Evolutionary conservation across 1,140 invertebrate species (phyloP).

Genomic region (Aleiodes sp.): DNA sequence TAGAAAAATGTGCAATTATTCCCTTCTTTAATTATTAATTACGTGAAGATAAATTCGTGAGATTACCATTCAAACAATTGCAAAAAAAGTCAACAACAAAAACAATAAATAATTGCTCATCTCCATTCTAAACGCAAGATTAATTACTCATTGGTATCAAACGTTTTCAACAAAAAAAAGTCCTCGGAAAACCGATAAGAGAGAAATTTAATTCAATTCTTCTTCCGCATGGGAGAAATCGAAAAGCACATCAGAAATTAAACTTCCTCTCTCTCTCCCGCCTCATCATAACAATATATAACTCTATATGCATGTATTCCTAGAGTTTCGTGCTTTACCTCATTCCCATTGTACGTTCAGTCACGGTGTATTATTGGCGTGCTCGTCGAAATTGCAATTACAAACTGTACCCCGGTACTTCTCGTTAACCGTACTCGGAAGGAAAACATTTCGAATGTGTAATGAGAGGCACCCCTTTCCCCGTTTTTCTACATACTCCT

Average conservation of each 20-base stretch:
- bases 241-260: background rate
- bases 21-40: no score
- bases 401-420: slow-evolving; percentile 24
- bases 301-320: slow-evolving; percentile 1
- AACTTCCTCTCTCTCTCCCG: background rate
- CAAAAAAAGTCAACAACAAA: no score
- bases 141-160: no score
- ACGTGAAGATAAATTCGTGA: no score
- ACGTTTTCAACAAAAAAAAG: no score
- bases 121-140: no score
- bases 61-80: no score
- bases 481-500: no score
- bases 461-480: slow-evolving; percentile 6
- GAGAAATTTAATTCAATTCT: background rate
- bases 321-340: background rate
- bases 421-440: slow-evolving; percentile 29
- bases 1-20: no score
- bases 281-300: background rate
- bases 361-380: slow-evolving; percentile 31
- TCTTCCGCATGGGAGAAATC: background rate
- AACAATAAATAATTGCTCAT: no score
- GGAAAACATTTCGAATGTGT: slow-evolving; percentile 36
- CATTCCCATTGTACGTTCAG: background rate
- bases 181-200: no score
- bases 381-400: slow-evolving; percentile 34